Evolutionary conservation across 2,888 invertebrate genomes (phyloP).

Genomic region (Ecliptopera silaceata): DNA sequence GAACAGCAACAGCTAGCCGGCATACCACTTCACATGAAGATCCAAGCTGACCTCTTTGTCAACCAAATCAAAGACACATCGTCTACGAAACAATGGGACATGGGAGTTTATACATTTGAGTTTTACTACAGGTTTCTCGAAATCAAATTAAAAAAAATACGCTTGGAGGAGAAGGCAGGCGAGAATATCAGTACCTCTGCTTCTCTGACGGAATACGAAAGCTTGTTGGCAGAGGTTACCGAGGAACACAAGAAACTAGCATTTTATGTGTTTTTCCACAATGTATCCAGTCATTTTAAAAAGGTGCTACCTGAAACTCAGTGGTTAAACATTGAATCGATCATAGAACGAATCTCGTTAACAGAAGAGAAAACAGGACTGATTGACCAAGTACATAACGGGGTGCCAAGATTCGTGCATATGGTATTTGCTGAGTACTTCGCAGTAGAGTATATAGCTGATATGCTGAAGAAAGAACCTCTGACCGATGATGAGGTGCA

Average conservation of each 20-base stretch:
- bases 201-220: background rate
- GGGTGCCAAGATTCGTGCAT: background rate
- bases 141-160: background rate
- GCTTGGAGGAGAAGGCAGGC: background rate
- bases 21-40: slow-evolving; percentile 1
- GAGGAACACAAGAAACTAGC: background rate
- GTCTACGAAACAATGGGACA: background rate
- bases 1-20: background rate
- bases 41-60: background rate
- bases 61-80: background rate
- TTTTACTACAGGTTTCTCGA: background rate
- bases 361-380: background rate
- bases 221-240: background rate
- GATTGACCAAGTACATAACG: background rate
- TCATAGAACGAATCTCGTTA: background rate
- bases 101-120: background rate
- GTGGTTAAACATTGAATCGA: background rate
- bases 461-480: background rate
- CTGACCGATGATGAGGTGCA: background rate
- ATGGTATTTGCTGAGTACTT: slow-evolving; percentile 1
- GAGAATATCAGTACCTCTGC: background rate
- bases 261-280: background rate
- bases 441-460: slow-evolving; percentile 3
- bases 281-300: background rate
- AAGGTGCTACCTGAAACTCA: background rate